A percentile compares a stretch with the other conserved stretches of the same genome.
phyloP scores from a whole-genome alignment of 2,888 invertebrate species.

The Stenotaenia linearis region DNA sequence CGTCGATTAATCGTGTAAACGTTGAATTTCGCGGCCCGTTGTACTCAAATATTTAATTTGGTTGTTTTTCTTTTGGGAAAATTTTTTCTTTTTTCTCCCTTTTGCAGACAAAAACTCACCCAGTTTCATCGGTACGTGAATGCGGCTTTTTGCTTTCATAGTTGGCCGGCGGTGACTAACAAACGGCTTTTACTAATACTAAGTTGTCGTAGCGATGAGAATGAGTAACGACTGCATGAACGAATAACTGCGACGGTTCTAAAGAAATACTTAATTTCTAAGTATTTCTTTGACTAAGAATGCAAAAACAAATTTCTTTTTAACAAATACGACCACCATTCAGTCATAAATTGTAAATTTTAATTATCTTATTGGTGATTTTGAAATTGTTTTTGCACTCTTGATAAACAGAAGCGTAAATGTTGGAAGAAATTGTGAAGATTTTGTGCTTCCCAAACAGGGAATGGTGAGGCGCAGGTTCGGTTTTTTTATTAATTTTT shows the following conservation, averaged over 20 bases:
- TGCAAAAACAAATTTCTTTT: background rate
- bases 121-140: conserved; percentile 30
- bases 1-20: too few species aligned
- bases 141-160: background rate
- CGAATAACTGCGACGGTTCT: background rate
- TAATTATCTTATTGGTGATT: background rate
- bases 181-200: background rate
- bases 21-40: too few species aligned
- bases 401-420: conserved; percentile 37
- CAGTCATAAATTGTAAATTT: too few species aligned
- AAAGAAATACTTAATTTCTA: background rate
- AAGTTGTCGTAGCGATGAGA: background rate
- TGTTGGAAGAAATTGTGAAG: conserved; percentile 40
- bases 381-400: conserved; percentile 33
- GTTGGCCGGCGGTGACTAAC: background rate
- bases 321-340: background rate
- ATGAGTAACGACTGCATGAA: background rate
- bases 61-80: conserved; percentile 32
- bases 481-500: conserved; percentile 35
- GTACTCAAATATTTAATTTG: too few species aligned
- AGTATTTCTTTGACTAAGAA: background rate
- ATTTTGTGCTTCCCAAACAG: conserved; percentile 37
- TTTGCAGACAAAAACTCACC: conserved; percentile 31
- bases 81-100: conserved; percentile 32
- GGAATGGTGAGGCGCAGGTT: conserved; percentile 43